These are phyloP conservation scores for Parnassius mnemosyne DNA, from an alignment of 2,888 invertebrate species.

Conservation along the genomic window DNA sequence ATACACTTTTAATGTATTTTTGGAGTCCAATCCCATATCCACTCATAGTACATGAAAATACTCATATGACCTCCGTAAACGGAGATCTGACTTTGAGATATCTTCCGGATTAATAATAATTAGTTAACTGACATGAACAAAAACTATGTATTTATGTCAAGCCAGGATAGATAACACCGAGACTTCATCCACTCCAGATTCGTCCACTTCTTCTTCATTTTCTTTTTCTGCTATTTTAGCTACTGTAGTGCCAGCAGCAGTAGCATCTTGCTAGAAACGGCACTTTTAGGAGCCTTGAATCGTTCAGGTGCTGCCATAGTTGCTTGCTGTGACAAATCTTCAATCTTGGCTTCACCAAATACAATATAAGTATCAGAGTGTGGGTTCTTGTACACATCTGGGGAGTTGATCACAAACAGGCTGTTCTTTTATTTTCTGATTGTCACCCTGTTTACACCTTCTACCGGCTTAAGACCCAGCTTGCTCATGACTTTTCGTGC, in stretches of 20 bases:
- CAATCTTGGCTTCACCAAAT: constrained; percentile 99
- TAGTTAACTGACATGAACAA: constrained; percentile 9
- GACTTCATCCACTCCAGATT: constrained; percentile 95
- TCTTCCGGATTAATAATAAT: constrained; percentile 14
- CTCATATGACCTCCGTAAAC: constrained; percentile 20
- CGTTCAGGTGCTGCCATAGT: constrained; percentile 99
- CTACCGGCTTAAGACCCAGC: constrained; percentile 95
- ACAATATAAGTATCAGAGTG: constrained; percentile 99
- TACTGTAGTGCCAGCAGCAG: constrained; percentile 86
- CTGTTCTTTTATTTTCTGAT: constrained; percentile 99
- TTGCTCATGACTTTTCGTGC: constrained; percentile 99
- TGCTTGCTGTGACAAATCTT: constrained; percentile 97
- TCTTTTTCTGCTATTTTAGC: constrained; percentile 96
- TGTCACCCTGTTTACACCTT: constrained; percentile 97
- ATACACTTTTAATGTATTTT: constrained; percentile 50
- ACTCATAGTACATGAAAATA: constrained; percentile 24
- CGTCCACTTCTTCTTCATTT: constrained; percentile 96
- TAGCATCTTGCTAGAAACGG: constrained; percentile 85
- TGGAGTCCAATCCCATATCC: constrained; percentile 53
- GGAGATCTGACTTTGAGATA: constrained; percentile 35
- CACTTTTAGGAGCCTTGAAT: constrained; percentile 95
- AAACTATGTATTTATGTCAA: constrained; percentile 29
- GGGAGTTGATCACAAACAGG: constrained; percentile 98
- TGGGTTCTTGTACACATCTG: constrained; percentile 98
- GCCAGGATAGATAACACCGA: constrained; percentile 31